Evolutionary conservation across 2,797 vertebrate species (phyloP), one percentile per base, ranked within the genome.

Genomic region (Sternarchorhynchus goeldii): DNA sequence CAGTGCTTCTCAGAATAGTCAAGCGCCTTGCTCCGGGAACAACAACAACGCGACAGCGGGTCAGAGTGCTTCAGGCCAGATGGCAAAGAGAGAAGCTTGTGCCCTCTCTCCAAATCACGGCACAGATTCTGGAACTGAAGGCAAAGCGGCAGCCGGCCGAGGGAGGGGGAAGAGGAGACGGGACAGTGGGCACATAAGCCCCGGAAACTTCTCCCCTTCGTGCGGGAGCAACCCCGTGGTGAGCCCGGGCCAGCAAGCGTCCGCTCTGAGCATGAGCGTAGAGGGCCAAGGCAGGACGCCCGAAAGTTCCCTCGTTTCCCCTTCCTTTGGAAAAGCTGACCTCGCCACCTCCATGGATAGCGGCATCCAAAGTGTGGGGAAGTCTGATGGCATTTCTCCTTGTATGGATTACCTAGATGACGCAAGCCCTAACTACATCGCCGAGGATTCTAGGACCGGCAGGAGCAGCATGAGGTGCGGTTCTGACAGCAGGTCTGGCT

Each of bases 171-270:
- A 97, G 85, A 95, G 96, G 95, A 98, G 98, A 95, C 94, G 96
- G 91, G 97, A 99, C 94, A 98, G 97, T 29, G 97, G 97, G 85
- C 97, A 99, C 84, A 95, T 98, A 90, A 99, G 97, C 92, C 97
- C 97, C 2, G 96, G 92, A 79, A 93, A 93, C 90, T 96, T 94
- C 92, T 96, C 93, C 93, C 95, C 94, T 92, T 84, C 94, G 81
- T 94, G 92, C 88, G 89, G 91, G 82, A 90, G 91, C 86, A 93
- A 94, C 84, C 92, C 95, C 78, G 95, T 95, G 89, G 95, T 96
- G 86, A 96, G 96, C 90, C 96, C 96, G 31, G 92, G 94, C 87
- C 95, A 95, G 88, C 94, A 93, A 32, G 90, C 92, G 87, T 85
- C 88, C 81, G 73, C 92, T 88, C 65, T 91, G 83, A 88, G 90